These are phyloP conservation scores for Tringa solitaria DNA, from an alignment of 2,113 vertebrate genomes.

Conservation along the genomic window DNA sequence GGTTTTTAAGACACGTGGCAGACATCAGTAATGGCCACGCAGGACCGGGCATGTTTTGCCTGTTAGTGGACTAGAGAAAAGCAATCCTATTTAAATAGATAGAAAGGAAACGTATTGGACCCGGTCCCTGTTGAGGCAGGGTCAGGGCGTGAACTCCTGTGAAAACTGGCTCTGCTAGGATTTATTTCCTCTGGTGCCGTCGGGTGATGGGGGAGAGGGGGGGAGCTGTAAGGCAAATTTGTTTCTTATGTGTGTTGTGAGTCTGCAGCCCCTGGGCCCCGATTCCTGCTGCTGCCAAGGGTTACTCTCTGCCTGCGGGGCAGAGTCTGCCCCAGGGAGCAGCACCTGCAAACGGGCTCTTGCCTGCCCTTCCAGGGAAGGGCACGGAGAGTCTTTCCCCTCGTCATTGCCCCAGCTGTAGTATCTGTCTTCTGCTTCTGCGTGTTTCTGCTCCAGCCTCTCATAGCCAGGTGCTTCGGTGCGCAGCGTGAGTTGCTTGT, in stretches of 20 bases:
- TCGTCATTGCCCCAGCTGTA: not conserved
- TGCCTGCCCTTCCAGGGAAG: not conserved
- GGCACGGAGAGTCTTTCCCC: not conserved
- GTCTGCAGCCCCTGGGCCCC: not conserved
- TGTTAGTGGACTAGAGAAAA: conserved; percentile 1
- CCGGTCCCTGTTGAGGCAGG: not conserved
- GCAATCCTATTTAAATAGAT: not conserved
- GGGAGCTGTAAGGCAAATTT: not conserved
- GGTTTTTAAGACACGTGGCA: not conserved
- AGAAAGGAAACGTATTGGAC: not conserved
- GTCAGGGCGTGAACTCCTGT: conserved; percentile 17
- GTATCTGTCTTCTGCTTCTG: not conserved
- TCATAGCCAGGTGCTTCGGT: not conserved
- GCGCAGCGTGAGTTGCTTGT: not conserved
- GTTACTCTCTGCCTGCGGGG: not conserved
- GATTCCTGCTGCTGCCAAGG: not conserved
- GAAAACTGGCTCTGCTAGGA: conserved; percentile 3
- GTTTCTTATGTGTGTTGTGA: not conserved
- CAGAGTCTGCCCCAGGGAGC: not conserved
- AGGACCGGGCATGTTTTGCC: not conserved
- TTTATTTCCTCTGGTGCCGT: conserved; percentile 10
- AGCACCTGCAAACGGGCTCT: not conserved
- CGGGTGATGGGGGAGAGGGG: not conserved
- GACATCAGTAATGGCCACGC: not conserved
- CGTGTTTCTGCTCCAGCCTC: not conserved